phyloP scores from a whole-genome alignment of 2,888 invertebrate species.

The Ennomos erosarius region DNA sequence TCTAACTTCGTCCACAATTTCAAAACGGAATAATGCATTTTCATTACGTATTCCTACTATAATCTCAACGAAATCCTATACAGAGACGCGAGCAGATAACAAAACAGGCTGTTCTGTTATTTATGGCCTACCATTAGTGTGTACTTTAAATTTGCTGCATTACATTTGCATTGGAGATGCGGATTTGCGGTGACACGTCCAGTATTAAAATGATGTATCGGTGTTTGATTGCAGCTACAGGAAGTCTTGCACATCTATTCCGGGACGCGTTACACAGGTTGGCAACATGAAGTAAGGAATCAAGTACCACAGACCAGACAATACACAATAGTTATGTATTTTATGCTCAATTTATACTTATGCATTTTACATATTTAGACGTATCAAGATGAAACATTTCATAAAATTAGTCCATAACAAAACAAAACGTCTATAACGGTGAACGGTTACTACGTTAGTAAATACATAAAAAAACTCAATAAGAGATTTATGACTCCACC shows the following conservation, averaged over 20 bases:
- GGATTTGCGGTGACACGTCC: constrained; percentile 80
- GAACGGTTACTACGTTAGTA: too few species aligned
- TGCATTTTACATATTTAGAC: too few species aligned
- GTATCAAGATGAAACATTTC: too few species aligned
- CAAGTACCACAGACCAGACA: too few species aligned
- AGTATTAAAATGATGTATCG: constrained; percentile 83
- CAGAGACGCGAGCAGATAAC: constrained; percentile 73
- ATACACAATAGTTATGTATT: too few species aligned
- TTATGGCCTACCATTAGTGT: constrained; percentile 77
- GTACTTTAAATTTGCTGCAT: constrained; percentile 68
- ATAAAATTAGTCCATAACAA: too few species aligned
- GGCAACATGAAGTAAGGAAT: too few species aligned
- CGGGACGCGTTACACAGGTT: constrained; percentile 19
- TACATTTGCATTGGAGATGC: constrained; percentile 82
- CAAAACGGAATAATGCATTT: constrained; percentile 63
- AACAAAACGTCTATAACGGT: too few species aligned
- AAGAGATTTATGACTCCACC: too few species aligned
- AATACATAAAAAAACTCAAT: too few species aligned
- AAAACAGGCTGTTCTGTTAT: constrained; percentile 75
- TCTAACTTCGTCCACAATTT: constrained; percentile 35
- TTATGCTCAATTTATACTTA: too few species aligned
- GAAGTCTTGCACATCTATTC: constrained; percentile 24
- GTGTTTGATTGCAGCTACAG: constrained; percentile 67
- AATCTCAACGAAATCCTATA: constrained; percentile 80
- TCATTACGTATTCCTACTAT: constrained; percentile 75